Evolutionary conservation across 2,113 vertebrate genomes (phyloP).

Genomic region (Petrocephalus microphthalmus): DNA sequence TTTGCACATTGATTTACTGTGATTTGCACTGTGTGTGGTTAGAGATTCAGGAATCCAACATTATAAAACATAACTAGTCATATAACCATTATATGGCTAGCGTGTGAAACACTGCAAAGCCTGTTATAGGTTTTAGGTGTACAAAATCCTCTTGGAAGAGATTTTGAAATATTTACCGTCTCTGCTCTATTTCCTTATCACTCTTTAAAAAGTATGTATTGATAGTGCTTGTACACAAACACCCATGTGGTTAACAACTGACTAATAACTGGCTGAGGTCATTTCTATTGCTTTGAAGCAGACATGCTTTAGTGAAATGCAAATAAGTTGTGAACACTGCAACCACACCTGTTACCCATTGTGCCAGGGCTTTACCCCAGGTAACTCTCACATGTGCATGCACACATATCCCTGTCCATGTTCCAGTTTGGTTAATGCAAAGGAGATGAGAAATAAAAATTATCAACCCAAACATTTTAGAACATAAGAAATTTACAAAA

Average conservation of each 20-base stretch:
- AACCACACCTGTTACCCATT: background rate
- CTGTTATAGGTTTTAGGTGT: background rate
- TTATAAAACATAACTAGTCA: background rate
- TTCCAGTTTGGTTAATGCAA: background rate
- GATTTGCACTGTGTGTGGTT: background rate
- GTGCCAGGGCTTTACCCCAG: background rate
- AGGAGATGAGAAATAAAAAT: too few relatives aligned
- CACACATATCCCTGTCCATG: background rate
- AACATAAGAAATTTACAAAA: too few relatives aligned
- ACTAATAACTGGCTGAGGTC: background rate
- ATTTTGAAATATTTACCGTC: background rate
- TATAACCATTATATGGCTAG: background rate
- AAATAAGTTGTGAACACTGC: background rate
- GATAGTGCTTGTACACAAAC: background rate
- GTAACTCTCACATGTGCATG: background rate
- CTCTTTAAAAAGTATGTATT: background rate
- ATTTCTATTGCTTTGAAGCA: background rate
- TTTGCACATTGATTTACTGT: background rate
- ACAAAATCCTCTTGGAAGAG: background rate
- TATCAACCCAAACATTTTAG: too few relatives aligned
- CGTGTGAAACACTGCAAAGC: background rate
- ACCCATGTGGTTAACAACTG: background rate
- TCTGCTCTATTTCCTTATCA: background rate
- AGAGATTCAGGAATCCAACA: background rate
- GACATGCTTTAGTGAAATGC: background rate